A percentile compares a stretch with the other conserved stretches of the same genome.
Conservation (phyloP, 2,113 vertebrate genomes). For the Crotalus viridis region DNA sequence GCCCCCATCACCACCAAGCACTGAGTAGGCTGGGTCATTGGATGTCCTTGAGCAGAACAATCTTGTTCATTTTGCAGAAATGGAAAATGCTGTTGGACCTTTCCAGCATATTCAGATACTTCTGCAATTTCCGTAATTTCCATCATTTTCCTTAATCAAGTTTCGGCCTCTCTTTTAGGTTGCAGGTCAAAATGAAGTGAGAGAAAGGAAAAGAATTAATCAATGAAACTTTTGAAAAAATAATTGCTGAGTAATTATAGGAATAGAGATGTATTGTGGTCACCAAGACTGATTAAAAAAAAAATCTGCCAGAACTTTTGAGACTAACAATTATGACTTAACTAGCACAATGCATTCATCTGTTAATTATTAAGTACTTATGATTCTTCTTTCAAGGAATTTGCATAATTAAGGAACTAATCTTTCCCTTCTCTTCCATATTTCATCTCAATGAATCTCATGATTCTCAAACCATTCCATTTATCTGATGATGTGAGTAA, state of each 20-base stretch:
- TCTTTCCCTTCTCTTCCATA: not conserved
- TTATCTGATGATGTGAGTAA: not conserved
- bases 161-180: not conserved
- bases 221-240: not conserved
- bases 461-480: not conserved
- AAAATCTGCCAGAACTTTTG: not conserved
- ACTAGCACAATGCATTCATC: not conserved
- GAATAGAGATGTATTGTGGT: not conserved
- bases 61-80: not conserved
- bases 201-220: not conserved
- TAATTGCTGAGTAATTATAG: not conserved
- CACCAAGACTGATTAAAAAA: not conserved
- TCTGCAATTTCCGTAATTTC: not conserved
- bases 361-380: not conserved
- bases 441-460: not conserved
- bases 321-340: not conserved
- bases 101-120: not conserved
- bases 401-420: not conserved
- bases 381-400: not conserved
- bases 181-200: not conserved
- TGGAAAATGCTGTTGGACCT: not conserved
- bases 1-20: not conserved
- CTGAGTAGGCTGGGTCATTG: not conserved
- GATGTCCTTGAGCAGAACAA: not conserved
- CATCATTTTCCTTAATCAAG: not conserved